Base-by-base conservation (phyloP, 2,888 invertebrate genomes). In the Tiphia femorata region DNA sequence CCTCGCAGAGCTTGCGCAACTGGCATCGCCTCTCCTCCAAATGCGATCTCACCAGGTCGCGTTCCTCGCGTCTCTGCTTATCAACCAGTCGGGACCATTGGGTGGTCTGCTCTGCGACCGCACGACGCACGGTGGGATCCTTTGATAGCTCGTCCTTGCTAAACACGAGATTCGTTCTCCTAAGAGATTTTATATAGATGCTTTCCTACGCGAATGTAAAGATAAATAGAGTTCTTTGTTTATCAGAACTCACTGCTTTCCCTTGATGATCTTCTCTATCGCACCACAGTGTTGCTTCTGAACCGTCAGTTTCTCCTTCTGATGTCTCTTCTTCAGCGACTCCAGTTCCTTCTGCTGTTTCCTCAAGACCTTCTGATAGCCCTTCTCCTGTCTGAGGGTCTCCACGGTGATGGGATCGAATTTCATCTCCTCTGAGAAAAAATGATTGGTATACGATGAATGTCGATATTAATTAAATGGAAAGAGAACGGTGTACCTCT, bases 301-400 rank as follows among this genome's bases (percentile, higher is more conserved):
- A 81, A 98, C 89, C 21, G 91, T 85, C 77, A 92, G 87, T 80
- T 96, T 92, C 84, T 98, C 98, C 81, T 99, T 99, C 67, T 92
- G 88, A 76, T 98, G 98, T 51, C 93, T 91, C 82, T 97, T 98
- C 80, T 92, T 92, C 85, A 98, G 86, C 3, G 94, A 88, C 55
- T 98, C 98, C 61, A 95, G 82, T 75, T 99, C 98, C 79, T 99
- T 99, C 84, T 95, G 94, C 79, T 98, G 97, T 82, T 98, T 98
- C 76, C 96, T 92, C 41, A 94, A 90, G 27, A 95, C 91, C 86
- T 99, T 99, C 72, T 92, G 88, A 85, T 94, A 98, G 19, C 92
- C 92, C 81, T 97, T 98, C 84, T 97, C 97, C 72, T 91, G 90
- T 16, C 92, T 90, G 42, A 98, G 86, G 2, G 92, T 90, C 67